Percentiles rank a stretch among this genome's conserved stretches.
Conservation (phyloP, 2,888 invertebrate species). For the Creontiades dilutus region DNA sequence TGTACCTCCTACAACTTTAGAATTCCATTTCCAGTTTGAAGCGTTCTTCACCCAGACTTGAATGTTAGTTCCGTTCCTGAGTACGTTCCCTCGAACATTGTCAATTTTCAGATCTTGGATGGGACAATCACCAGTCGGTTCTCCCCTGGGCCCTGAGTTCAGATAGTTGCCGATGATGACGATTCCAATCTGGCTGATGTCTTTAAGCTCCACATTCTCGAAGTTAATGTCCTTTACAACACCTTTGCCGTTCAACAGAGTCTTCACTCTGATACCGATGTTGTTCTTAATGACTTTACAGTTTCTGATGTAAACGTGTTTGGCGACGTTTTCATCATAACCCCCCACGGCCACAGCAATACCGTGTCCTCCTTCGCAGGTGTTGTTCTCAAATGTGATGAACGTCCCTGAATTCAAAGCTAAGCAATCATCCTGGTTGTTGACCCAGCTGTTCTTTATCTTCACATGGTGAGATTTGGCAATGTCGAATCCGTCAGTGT, state of each 20-base stretch:
- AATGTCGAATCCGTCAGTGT: conserved; percentile 57
- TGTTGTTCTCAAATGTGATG: conserved; percentile 39
- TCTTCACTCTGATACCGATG: conserved; percentile 45
- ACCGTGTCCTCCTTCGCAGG: conserved; percentile 48
- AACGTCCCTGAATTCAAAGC: conserved; percentile 40
- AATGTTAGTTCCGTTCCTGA: conserved; percentile 36
- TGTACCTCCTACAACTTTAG: conserved; percentile 29
- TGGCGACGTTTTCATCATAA: background rate
- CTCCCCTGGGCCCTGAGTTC: conserved; percentile 50
- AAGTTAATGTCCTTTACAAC: conserved; percentile 18
- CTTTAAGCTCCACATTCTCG: conserved; percentile 33
- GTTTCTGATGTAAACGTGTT: conserved; percentile 48
- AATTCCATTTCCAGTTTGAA: conserved; percentile 35
- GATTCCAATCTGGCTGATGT: conserved; percentile 29
- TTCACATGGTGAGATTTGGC: conserved; percentile 40
- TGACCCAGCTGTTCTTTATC: conserved; percentile 30
- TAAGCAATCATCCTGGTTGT: conserved; percentile 55
- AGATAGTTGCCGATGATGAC: conserved; percentile 49
- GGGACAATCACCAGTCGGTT: conserved; percentile 24
- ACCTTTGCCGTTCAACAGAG: conserved; percentile 25
- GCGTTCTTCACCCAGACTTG: conserved; percentile 1
- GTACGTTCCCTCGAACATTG: conserved; percentile 48
- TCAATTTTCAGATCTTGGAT: conserved; percentile 12
- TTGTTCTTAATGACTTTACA: conserved; percentile 24
- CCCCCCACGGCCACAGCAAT: conserved; percentile 25